Evolutionary conservation across 2,113 vertebrate genomes (phyloP), one percentile per base, ranked within the genome.

Genomic region (Mesitornis unicolor): DNA sequence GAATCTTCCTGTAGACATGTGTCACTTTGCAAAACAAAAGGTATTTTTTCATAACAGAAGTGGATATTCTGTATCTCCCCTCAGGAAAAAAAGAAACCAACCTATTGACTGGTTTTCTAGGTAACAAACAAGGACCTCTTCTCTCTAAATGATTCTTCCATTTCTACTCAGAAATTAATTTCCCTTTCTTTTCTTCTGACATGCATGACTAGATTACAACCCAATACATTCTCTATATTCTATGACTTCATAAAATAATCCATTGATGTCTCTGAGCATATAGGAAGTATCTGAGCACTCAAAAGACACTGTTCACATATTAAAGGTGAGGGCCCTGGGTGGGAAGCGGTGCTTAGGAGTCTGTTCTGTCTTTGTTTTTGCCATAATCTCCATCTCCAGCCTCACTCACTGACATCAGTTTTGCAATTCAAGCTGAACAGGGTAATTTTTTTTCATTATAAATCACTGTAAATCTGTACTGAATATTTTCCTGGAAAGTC

Each of bases 401-500:
- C 16, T 71, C 57, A 73, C 33, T 84, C n/a, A 53, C 24, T 77
- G 48, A 67, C 59, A 80, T 70, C 13, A 67, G 24, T 74, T 92
- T 85, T 92, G 71, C 19, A 80, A 80, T 81, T 65, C 24, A 88
- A 84, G 35, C 47, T 78, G 33, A 96, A 86, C 18, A 69, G 43
- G n/a, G 31, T 77, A 81, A 92, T 90, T 77, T 88, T 80, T 88
- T 60, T 91, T 92, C 56, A 50, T 53, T 93, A 78, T 71, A 89
- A 91, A 89, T 73, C 43, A 54, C 89, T 68, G n/a, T 48, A 89
- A 95, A 81, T 92, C 79, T 88, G 24, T 90, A 84, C 56, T 64
- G 85, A 77, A 67, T 90, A 68, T 95, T 86, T 96, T 94, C 60
- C 71, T 95, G 93, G 82, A 92, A 96, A 93, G 76, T 64, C 63